Percentiles rank a stretch among this genome's conserved stretches.
These are phyloP conservation scores for Crossaster papposus DNA, from an alignment of 53 echinoderm and acorn worm species.

Conservation along the genomic window DNA sequence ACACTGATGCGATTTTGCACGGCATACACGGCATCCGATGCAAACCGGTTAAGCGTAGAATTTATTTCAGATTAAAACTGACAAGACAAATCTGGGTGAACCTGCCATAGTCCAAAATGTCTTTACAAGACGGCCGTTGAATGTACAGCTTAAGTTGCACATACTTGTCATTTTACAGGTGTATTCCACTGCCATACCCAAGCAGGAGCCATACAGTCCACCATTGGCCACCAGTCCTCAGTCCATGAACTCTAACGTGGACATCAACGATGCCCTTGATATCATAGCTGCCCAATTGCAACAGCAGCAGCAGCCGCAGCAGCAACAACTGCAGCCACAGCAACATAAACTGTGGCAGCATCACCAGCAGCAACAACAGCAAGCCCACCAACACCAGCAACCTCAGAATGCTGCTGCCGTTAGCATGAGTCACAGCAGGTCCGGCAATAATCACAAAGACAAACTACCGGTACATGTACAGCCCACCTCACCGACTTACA, in stretches of 20 bases:
- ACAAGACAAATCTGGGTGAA: no score
- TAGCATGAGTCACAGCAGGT: background rate
- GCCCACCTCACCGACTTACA: background rate
- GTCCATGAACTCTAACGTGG: conserved; percentile 13
- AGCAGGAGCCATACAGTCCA: conserved; percentile 47
- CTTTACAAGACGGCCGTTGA: background rate
- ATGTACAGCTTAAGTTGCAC: background rate
- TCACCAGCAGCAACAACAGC: conserved; percentile 40
- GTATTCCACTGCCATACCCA: conserved; percentile 4
- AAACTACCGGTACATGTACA: no score
- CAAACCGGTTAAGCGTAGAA: no score
- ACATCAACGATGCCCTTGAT: conserved; percentile 49
- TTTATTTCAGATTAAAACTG: no score
- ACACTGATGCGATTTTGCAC: no score
- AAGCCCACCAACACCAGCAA: background rate
- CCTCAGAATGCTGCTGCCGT: background rate
- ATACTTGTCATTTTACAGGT: background rate
- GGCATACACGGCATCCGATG: no score
- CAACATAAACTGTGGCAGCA: conserved; percentile 56
- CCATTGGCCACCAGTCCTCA: conserved; percentile 28
- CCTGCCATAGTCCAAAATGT: background rate
- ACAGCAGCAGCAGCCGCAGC: conserved; percentile 63
- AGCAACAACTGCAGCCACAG: conserved; percentile 22
- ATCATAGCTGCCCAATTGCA: conserved; percentile 57
- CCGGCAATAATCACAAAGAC: background rate